Evolutionary conservation across 2,888 invertebrate species (phyloP), one percentile per base, ranked within the genome.

Genomic region (Scaptomyza tumidula): DNA sequence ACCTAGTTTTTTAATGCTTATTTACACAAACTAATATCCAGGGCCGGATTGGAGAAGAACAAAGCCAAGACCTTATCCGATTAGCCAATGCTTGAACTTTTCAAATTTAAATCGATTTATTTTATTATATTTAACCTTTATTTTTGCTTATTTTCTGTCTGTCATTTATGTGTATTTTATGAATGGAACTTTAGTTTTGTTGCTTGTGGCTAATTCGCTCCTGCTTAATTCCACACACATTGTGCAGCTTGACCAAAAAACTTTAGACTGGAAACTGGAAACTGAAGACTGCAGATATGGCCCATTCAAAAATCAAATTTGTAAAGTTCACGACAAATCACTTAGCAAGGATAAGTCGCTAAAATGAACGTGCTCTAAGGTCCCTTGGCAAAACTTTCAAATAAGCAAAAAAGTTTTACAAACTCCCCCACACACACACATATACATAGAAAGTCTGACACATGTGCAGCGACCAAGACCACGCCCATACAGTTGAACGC

Each of bases 241-340:
- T 48, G 14, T 45, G 41, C 48, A 59, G 52, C 49, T 62, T 57
- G 74, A 55, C 54, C 59, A 60, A 46, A 48, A 60, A 71, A 62
- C 67, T 59, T 52, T 3, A 10, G 2, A 16, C 49, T 19, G 7
- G 19, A 33, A 35, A 24, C 24, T 46, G 19, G 24, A 24, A 24
- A 24, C 24, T 4, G 3, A 50, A 33, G 48, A 48, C 65, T 57
- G 39, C 35, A 55, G 57, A 70, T 49, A 44, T 57, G 71, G 50
- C 39, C 72, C 58, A 67, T 71, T 81, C 60, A 75, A 66, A 79
- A 82, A 80, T 79, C 67, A 82, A 82, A 87, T 85, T 75, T 59
- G 55, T 50, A 80, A 75, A 80, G 71, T 72, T 80, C 77, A 75
- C 73, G 87, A 87, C 87, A 82, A 84, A 84, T 84, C 88, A 85